Conservation (phyloP, 1,140 invertebrate species). For the Zaprionus taronus region DNA sequence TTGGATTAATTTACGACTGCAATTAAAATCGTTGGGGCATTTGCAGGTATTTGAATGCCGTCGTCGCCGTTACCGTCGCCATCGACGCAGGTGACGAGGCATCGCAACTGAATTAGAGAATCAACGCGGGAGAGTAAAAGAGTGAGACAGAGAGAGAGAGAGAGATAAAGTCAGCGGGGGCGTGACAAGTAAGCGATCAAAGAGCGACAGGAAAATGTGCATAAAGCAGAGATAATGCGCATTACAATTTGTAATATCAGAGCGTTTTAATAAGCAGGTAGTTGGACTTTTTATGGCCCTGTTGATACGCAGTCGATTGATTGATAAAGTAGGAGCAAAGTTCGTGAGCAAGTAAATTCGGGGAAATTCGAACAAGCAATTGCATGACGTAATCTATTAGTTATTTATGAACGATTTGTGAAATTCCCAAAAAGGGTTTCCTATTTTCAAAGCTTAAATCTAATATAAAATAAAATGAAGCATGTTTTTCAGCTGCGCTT, state of each 20-base stretch:
- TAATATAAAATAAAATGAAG: too few relatives aligned
- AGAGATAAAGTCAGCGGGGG: background rate
- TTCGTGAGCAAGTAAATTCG: conserved; percentile 17
- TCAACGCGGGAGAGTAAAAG: conserved; percentile 13
- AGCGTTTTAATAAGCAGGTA: conserved; percentile 63
- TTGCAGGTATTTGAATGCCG: conserved; percentile 37
- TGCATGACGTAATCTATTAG: conserved; percentile 18
- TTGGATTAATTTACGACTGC: conserved; percentile 82
- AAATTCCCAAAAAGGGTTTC: too few relatives aligned
- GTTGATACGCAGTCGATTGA: conserved; percentile 34
- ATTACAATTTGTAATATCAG: conserved; percentile 64
- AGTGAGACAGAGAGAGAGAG: conserved; percentile 11
- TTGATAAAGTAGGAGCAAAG: background rate
- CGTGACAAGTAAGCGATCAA: conserved; percentile 41
- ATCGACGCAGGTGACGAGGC: conserved; percentile 50
- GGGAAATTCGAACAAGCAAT: conserved; percentile 47
- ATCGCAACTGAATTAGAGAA: conserved; percentile 44
- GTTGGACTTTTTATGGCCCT: conserved; percentile 57
- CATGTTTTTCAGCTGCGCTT: too few relatives aligned
- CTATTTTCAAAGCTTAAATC: too few relatives aligned
- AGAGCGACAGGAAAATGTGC: conserved; percentile 75
- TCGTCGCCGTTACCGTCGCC: conserved; percentile 24
- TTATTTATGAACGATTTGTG: background rate
- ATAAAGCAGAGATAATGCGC: conserved; percentile 69
- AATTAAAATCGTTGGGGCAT: conserved; percentile 75